A percentile compares a stretch with the other conserved stretches of the same genome.
Conservation (phyloP, 2,888 invertebrate genomes). For the Choristoneura rosaceana region DNA sequence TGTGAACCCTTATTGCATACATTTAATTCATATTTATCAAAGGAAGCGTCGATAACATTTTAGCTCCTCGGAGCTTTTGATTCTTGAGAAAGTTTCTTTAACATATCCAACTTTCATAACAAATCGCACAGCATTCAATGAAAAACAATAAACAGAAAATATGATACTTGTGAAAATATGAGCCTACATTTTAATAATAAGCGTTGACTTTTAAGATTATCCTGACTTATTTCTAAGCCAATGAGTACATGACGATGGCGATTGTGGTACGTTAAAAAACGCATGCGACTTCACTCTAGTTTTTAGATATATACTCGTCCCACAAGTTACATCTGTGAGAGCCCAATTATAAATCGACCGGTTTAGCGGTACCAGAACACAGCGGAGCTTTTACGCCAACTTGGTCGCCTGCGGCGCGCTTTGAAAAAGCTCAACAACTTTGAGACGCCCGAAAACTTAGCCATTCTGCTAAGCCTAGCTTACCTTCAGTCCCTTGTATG, state of each 20-base stretch:
- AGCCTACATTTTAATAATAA: not conserved
- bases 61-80: not conserved
- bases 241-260: not conserved
- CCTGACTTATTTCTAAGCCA: not conserved
- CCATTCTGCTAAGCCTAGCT: constrained; percentile 60
- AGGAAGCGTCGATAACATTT: not conserved
- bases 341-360: constrained; percentile 73
- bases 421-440: constrained; percentile 72
- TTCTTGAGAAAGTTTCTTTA: not conserved
- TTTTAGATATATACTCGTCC: constrained; percentile 79
- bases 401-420: constrained; percentile 70
- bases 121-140: not conserved
- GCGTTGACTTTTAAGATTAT: too few species aligned
- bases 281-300: constrained; percentile 83
- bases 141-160: not conserved
- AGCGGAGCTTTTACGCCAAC: constrained; percentile 61
- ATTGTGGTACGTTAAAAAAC: constrained; percentile 67
- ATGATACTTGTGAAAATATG: not conserved
- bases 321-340: constrained; percentile 82
- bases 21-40: not conserved
- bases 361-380: constrained; percentile 55
- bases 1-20: not conserved
- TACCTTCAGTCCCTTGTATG: constrained; percentile 86
- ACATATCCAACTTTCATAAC: not conserved
- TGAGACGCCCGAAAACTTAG: constrained; percentile 46